Base-by-base conservation (phyloP, 2,797 vertebrate genomes). In the Epinephelus malabaricus region DNA sequence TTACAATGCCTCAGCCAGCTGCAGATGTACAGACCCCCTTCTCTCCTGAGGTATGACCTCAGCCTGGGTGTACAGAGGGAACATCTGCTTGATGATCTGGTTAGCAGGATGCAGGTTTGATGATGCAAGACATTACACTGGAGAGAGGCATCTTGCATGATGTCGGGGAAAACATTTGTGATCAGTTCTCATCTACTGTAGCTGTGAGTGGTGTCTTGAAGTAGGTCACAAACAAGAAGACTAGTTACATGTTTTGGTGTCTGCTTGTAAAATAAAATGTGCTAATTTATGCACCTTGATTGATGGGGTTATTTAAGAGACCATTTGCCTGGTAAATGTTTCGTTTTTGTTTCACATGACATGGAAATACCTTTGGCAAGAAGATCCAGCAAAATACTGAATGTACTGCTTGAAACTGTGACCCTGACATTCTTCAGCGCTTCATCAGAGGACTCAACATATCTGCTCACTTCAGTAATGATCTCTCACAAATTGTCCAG, bases 21-120 rank as follows among this genome's bases (percentile, higher is more conserved):
- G 85, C 92, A 94, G 93, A 93, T 94, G 93, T 86, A 91, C 82
- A 51, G 73, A 75, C 86, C 69, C 82, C 91, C 86, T 18, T 63
- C 94, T 96, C 96, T 94, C 93, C 92, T 87, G 94, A 92, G 89
- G 94, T 95, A 97, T 98, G 96, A 98, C 96, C 96, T 98, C 97
- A 99, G 93, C 94, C 77, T 63, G 84, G 85, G 94, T 95, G 96
- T 95, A 95, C 87, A 93, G 92, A 93, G 95, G 93, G 88, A 95
- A 96, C 96, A 97, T 97, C 97, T 97, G 97, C 94, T 94, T 90
- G 83, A 85, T 81, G 90, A 88, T 88, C 86, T 85, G 71, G 74
- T 89, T 86, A 94, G 93, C 86, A 91, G 92, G 80, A 85, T 89
- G 93, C 89, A 90, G 86, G 90, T 87, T 86, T 87, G 83, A 88